phyloP scores from a whole-genome alignment of 2,797 vertebrate species.

The Megaceryle alcyon region DNA sequence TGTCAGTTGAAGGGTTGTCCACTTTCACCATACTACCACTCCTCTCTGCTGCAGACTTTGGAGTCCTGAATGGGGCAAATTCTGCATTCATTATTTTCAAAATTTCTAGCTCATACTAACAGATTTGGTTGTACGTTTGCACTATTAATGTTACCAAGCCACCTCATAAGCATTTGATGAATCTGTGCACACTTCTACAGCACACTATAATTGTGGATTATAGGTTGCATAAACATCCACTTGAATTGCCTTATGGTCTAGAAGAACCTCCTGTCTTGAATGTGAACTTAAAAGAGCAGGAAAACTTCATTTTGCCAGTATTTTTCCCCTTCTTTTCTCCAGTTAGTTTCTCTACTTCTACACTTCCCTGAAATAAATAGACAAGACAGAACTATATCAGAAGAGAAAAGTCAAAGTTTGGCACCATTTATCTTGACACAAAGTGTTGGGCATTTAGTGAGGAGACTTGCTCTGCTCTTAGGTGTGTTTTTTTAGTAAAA shows the following conservation, averaged over 20 bases:
- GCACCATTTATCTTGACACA: neutral
- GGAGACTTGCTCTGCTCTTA: neutral
- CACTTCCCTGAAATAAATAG: neutral
- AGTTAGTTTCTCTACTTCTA: neutral
- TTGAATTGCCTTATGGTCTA: neutral
- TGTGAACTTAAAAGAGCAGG: neutral
- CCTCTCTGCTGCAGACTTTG: neutral
- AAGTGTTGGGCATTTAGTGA: neutral
- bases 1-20: neutral
- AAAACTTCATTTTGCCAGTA: neutral
- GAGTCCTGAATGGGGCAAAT: neutral
- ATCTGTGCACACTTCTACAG: neutral
- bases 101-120: neutral
- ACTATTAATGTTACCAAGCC: neutral
- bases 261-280: neutral
- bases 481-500: neutral
- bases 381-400: neutral
- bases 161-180: neutral
- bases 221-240: neutral
- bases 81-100: neutral
- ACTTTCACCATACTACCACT: neutral
- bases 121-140: neutral
- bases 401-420: neutral
- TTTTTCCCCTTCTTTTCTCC: neutral
- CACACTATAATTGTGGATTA: neutral